Base-by-base conservation (phyloP, 2,113 vertebrate genomes). In the Lethenteron reissneri region DNA sequence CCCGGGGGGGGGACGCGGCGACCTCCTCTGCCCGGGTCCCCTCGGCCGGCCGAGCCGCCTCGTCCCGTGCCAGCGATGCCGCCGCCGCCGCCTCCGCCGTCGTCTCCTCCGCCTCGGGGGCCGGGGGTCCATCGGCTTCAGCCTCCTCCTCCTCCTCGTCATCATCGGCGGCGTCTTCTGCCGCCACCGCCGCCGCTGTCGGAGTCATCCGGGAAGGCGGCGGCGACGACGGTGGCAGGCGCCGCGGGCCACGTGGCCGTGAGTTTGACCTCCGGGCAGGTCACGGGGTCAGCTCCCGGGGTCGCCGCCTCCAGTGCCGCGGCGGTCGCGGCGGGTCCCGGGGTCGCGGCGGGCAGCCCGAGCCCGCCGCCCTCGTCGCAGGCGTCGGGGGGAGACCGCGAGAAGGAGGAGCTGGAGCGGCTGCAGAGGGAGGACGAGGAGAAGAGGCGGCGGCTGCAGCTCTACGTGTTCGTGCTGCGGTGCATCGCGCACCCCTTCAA, bases 401-500 rank as follows among this genome's bases (percentile, higher is more conserved):
- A 95, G 79, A 94, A 91, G 73, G 91, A 96, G 62, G 91, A 96
- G 78, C 78, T 92, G 76, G 89, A 96, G 81, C 84, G 86, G 79
- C 82, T 96, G 83, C 92, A 92, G 78, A 83, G 86, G 74, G 89
- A 95, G 74, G 92, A 96, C 71, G 90, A 94, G 73, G 92, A 94
- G 79, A 84, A 86, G 78, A 95, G 92, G 76, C 94, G 84, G 83
- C 83, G 85, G 77, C 86, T 96, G 78, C 92, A 96, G 84, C 84
- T 96, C 25, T 96, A 96, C 57, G 92, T 95, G 78, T 96, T 96
- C 81, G 90, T 96, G 75, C 92, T 94, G 89, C 86, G 92, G 77
- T 96, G 91, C 81, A 92, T 96, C 78, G 91, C 90, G 15, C 87
- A 97, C 78, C 90, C 92, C n/a, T 97, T 97, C 77, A 97, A 97